These are phyloP conservation scores for Sesia apiformis DNA, from an alignment of 2,888 invertebrate species.

Conservation along the genomic window DNA sequence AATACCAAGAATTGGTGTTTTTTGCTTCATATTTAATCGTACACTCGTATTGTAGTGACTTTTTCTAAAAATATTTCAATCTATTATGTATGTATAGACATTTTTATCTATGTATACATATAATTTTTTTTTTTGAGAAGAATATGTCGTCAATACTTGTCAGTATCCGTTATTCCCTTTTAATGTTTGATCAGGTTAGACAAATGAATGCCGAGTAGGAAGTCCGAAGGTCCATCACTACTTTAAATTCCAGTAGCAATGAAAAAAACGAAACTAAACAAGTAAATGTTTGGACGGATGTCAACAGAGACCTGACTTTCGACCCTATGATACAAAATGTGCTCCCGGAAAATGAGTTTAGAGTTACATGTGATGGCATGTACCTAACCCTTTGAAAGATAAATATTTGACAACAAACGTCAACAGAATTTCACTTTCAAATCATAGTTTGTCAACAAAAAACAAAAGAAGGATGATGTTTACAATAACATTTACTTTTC, in stretches of 20 bases:
- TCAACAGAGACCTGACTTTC: conserved; percentile 51
- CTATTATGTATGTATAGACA: no score
- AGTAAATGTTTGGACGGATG: conserved; percentile 51
- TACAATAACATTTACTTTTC: background rate
- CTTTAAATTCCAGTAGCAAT: conserved; percentile 38
- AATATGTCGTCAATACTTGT: no score
- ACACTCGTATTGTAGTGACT: no score
- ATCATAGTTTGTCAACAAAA: background rate
- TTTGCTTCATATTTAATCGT: no score
- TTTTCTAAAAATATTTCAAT: no score
- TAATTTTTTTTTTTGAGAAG: no score
- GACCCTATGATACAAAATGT: conserved; percentile 31
- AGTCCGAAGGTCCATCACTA: no score
- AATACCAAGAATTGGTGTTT: no score
- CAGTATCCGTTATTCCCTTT: no score
- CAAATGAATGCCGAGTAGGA: no score
- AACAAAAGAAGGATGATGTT: background rate
- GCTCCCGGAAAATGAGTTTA: conserved; percentile 53
- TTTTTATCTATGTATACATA: no score
- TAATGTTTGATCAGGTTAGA: no score
- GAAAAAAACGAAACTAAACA: conserved; percentile 34
- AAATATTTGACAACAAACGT: conserved; percentile 31
- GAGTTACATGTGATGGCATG: conserved; percentile 38
- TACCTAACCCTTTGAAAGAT: conserved; percentile 44
- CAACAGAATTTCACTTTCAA: conserved; percentile 30